phyloP scores from a whole-genome alignment of 2,888 invertebrate species.

The Drosophila anomalata region DNA sequence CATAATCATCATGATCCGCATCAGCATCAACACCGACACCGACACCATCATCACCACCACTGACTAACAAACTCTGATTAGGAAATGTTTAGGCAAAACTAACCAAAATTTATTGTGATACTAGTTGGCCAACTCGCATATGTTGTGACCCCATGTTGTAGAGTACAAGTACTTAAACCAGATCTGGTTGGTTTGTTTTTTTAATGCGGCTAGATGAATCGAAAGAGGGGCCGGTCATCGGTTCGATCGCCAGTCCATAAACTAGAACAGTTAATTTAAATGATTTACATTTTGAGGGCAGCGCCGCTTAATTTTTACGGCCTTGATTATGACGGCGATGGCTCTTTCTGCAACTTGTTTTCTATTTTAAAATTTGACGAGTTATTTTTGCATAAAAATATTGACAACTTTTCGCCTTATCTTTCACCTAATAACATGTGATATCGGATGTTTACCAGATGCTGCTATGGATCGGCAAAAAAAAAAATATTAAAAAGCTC shows the following conservation, averaged over 20 bases:
- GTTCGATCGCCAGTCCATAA: constrained; percentile 21
- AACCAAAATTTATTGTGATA: constrained; percentile 24
- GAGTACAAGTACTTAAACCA: not conserved
- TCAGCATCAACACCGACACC: not conserved
- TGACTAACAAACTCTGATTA: too few relatives aligned
- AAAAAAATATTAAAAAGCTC: not conserved
- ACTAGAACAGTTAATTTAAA: constrained; percentile 59
- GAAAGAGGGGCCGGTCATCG: constrained; percentile 22
- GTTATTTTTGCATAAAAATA: not conserved
- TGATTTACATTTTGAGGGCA: constrained; percentile 60
- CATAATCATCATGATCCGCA: too few relatives aligned
- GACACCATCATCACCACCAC: too few relatives aligned
- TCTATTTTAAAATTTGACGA: not conserved
- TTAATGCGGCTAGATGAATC: constrained; percentile 22
- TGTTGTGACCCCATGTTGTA: not conserved
- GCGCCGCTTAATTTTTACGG: constrained; percentile 22
- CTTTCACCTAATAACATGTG: not conserved
- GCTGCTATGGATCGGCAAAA: not conserved
- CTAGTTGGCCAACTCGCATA: constrained; percentile 2
- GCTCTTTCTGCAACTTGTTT: not conserved
- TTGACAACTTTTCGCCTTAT: not conserved
- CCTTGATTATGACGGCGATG: not conserved
- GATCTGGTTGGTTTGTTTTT: not conserved
- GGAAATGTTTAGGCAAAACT: not conserved
- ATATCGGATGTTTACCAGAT: not conserved